Evolutionary conservation across 2,888 invertebrate genomes (phyloP).

Genomic region (Amblyjoppa fuscipennis): DNA sequence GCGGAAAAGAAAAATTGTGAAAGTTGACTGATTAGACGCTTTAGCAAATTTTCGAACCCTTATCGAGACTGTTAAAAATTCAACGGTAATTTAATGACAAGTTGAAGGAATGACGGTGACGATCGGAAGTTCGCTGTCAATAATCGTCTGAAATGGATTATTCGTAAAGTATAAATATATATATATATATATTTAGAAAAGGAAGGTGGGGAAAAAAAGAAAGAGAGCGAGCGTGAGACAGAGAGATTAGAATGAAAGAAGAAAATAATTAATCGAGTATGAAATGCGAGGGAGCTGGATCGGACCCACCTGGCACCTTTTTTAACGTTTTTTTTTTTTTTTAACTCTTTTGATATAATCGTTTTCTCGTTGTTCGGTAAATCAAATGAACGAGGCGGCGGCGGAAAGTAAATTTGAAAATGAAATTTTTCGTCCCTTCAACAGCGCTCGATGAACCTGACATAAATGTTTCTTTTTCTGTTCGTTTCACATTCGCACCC

Average conservation of each 20-base stretch:
- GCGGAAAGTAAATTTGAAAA: conserved; percentile 27
- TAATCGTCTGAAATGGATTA: conserved; percentile 27
- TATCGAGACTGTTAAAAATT: background rate
- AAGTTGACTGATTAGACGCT: background rate
- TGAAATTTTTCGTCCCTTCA: conserved; percentile 36
- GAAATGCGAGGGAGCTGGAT: conserved; percentile 72
- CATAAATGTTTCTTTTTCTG: conserved; percentile 18
- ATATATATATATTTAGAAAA: conserved; percentile 49
- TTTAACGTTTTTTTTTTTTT: conserved; percentile 41
- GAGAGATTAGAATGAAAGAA: conserved; percentile 60
- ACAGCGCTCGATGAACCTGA: conserved; percentile 33
- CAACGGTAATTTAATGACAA: background rate
- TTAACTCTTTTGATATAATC: conserved; percentile 1
- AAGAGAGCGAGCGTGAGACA: conserved; percentile 53
- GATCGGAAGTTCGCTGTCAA: conserved; percentile 2
- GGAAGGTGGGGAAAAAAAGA: conserved; percentile 58
- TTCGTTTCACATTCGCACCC: conserved; percentile 53
- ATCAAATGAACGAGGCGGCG: conserved; percentile 27
- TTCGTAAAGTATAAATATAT: conserved; percentile 7
- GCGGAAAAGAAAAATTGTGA: conserved; percentile 1
- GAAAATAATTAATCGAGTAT: conserved; percentile 62
- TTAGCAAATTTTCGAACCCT: background rate
- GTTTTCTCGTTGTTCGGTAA: background rate
- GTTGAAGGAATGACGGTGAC: background rate
- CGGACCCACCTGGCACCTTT: conserved; percentile 75